Evolutionary conservation across 1,140 invertebrate species (phyloP), one percentile per base, ranked within the genome.

Genomic region (Drosophila gunungcola): DNA sequence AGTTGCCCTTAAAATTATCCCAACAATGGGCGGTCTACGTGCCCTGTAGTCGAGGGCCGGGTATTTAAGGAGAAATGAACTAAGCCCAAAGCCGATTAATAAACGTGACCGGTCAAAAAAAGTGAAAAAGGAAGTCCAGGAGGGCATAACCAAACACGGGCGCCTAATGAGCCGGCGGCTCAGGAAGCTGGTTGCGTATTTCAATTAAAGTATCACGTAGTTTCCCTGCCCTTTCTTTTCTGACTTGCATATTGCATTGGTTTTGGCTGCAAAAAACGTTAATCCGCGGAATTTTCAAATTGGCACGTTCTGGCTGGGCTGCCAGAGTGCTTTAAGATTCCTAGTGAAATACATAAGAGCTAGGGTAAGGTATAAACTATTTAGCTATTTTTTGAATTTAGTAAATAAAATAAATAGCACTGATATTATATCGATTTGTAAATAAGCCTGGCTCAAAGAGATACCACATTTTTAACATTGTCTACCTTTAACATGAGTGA

Each of bases 91-190:
- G 64, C 84, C 73, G 84, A 89, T 88, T 89, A 84, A 74, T 73
- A 79, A 86, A 88, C 83, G 83, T 83, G 83, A 86, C 83, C 83
- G 61, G 70, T 58, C 52, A 55, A 72, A 81, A 81, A 77, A 68
- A 49, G 11, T 21, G 25, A 68, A 63, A 80, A 48, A 38, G 12
- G 76, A 80, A 80, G 65, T 68, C 51, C 41, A 72, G 41, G 27
- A 51, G 46, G 46, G 43, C 39, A 29, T 25, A 27, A 13, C 42
- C 39, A n/a, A 54, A 36, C 52, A 61, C 49, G 53, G 56, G 38
- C 29, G 41, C 38, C 49, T 67, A 48, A 73, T 56, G 42, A 43
- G 10, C 3, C 64, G 38, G 63, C 64, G 38, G 63, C 10, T 29
- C 60, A 70, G 80, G 75, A 83, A 75, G 68, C 21, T 46, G 48